Evolutionary conservation across 2,888 invertebrate species (phyloP).

Genomic region (Tenthredo scrophulariae): DNA sequence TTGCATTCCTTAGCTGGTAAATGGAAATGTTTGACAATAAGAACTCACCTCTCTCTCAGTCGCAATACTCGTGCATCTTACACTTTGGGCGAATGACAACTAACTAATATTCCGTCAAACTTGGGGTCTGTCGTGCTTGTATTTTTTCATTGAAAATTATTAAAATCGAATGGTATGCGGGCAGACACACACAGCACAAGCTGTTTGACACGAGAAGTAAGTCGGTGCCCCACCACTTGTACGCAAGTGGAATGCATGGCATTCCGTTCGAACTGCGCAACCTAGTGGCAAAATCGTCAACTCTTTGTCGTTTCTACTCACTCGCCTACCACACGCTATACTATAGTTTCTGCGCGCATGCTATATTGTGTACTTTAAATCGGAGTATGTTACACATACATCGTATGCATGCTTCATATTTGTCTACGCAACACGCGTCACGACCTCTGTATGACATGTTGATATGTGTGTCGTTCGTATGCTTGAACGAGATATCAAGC

Average conservation of each 20-base stretch:
- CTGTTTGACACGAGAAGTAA: conserved; percentile 73
- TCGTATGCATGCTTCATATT: conserved; percentile 16
- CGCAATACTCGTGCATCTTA: conserved; percentile 51
- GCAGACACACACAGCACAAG: conserved; percentile 69
- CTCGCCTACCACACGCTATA: not conserved
- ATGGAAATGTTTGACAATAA: conserved; percentile 55
- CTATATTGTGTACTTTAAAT: conserved; percentile 4
- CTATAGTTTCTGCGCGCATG: not conserved
- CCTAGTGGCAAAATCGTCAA: conserved; percentile 72
- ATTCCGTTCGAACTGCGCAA: conserved; percentile 67
- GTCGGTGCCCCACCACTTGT: conserved; percentile 61
- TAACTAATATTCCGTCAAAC: conserved; percentile 36
- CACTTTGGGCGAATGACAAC: conserved; percentile 38
- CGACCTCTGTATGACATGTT: not conserved
- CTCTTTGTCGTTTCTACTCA: conserved; percentile 39
- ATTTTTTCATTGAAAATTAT: conserved; percentile 69
- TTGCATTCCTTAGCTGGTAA: conserved; percentile 67
- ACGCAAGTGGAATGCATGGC: conserved; percentile 75
- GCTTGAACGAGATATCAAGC: not conserved
- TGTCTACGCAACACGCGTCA: conserved; percentile 30
- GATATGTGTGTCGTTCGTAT: not conserved
- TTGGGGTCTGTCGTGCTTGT: conserved; percentile 33
- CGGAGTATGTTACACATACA: not conserved
- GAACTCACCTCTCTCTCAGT: conserved; percentile 62
- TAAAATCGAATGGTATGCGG: conserved; percentile 74